Base-by-base conservation (phyloP, 2,888 invertebrate genomes). In the Drosophila anomalipes region DNA sequence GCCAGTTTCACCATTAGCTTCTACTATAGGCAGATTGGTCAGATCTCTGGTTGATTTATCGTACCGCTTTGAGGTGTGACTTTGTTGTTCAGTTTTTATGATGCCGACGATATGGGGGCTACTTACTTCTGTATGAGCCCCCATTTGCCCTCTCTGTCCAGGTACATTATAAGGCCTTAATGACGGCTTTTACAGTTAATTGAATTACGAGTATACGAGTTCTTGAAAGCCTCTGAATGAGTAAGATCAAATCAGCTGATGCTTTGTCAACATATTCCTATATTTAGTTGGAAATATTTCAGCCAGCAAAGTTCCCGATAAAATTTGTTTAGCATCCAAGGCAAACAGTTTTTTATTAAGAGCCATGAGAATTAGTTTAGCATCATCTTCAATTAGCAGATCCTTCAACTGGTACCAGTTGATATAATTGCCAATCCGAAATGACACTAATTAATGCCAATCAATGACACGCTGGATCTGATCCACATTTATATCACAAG, bases 141-240 rank as follows among this genome's bases (percentile, higher is more conserved):
- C 30, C 7, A 30, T 4, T 16, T 10, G 22, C 16, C 10, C 4
- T 26, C 30, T 1, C 12, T n/a, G 19, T 6, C 57, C 41, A 37
- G 19, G 56, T 63, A 65, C 64, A 75, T 63, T 76, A 76, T 72
- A 72, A 70, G 77, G 67, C 74, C 84, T 59, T 86, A 89, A 86
- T 89, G 89, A 89, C 76, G 82, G 87, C 87, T 89, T 86, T 89
- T 87, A 80, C 80, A 80, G 88, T 79, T 87, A 88, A 87, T 90
- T 87, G 83, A 86, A 90, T 88, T 88, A 85, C 64, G 72, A 59
- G 47, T 47, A 63, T 52, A 52, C 22, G 49, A 56, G 41, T 77
- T 81, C 61, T 57, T 67, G 32, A 70, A 83, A 70, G 56, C 53
- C 60, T 62, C 39, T 51, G 37, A 65, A 71, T 77, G 62, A 76